These are phyloP conservation scores for Anoplophora glabripennis DNA, from an alignment of 1,140 invertebrate genomes.

Conservation along the genomic window DNA sequence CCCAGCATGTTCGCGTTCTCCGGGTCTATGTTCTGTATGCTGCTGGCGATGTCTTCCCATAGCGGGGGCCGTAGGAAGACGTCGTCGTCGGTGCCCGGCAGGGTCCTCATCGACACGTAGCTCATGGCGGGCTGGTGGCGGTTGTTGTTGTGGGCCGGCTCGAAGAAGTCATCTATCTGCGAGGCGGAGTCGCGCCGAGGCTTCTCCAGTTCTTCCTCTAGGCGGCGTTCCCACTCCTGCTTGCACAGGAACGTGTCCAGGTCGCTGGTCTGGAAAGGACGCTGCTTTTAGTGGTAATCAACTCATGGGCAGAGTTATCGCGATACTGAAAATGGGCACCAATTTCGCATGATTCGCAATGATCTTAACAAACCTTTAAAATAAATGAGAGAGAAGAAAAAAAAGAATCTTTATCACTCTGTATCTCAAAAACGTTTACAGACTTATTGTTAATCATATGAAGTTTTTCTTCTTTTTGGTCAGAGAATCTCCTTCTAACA, in stretches of 20 bases:
- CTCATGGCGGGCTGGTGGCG: slow-evolving; percentile 47
- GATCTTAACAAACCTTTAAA: too few species aligned
- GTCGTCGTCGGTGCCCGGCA: slow-evolving; percentile 60
- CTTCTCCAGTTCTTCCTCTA: slow-evolving; percentile 58
- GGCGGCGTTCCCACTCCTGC: slow-evolving; percentile 57
- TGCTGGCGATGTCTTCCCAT: slow-evolving; percentile 87
- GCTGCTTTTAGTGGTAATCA: background rate
- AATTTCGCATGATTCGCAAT: too few species aligned
- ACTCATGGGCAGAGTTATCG: too few species aligned
- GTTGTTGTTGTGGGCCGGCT: slow-evolving; percentile 33
- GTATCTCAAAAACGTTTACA: too few species aligned
- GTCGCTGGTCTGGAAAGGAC: slow-evolving; percentile 58
- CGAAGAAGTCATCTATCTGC: slow-evolving; percentile 70
- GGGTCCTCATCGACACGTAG: slow-evolving; percentile 55
- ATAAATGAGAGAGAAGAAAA: too few species aligned
- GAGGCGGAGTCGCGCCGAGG: slow-evolving; percentile 60
- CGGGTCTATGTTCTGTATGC: slow-evolving; percentile 82
- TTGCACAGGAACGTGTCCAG: slow-evolving; percentile 60
- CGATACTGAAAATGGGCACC: too few species aligned
- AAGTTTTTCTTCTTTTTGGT: too few species aligned
- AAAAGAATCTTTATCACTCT: too few species aligned
- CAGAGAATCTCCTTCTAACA: too few species aligned
- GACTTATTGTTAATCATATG: too few species aligned
- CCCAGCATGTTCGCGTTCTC: slow-evolving; percentile 85
- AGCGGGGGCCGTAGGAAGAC: slow-evolving; percentile 78